A percentile compares a stretch with the other conserved stretches of the same genome.
phyloP scores from a whole-genome alignment of 53 echinoderm and acorn worm species.

The Holothuria scabra region DNA sequence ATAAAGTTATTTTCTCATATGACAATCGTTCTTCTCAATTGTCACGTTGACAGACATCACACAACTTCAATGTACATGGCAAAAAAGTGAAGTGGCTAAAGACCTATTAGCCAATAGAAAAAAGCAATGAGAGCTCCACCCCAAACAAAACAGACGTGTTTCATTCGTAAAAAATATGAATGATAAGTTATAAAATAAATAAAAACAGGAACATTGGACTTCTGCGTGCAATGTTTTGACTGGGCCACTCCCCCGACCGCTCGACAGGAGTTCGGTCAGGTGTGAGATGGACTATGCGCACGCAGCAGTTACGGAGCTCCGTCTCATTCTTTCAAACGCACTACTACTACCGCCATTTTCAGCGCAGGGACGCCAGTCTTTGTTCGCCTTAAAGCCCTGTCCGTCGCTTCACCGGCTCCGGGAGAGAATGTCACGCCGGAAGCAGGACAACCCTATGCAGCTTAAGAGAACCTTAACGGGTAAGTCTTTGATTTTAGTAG shows the following conservation, averaged over 20 bases:
- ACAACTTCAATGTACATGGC: too few species aligned
- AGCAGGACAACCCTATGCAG: slow-evolving; percentile 99
- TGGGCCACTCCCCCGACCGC: slow-evolving; percentile 49
- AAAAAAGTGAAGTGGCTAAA: slow-evolving; percentile 48
- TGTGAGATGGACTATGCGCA: slow-evolving; percentile 55
- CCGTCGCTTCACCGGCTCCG: slow-evolving; percentile 98
- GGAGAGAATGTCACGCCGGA: slow-evolving; percentile 99
- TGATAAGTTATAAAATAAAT: slow-evolving; percentile 25
- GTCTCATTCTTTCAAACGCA: slow-evolving; percentile 50
- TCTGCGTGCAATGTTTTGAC: slow-evolving; percentile 39
- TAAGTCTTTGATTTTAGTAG: slow-evolving; percentile 65
- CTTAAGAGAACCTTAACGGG: slow-evolving; percentile 90
- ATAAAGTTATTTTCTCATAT: too few species aligned
- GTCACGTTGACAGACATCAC: too few species aligned
- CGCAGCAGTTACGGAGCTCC: slow-evolving; percentile 35
- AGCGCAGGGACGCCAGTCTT: slow-evolving; percentile 97
- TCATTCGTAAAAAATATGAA: slow-evolving; percentile 43
- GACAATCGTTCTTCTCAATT: too few species aligned
- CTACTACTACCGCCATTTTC: slow-evolving; percentile 93
- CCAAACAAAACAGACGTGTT: slow-evolving; percentile 39
- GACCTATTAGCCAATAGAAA: slow-evolving; percentile 50
- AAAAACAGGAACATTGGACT: slow-evolving; percentile 45
- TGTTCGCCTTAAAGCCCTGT: slow-evolving; percentile 96
- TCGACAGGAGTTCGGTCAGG: slow-evolving; percentile 35
- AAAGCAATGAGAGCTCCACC: slow-evolving; percentile 49